Conservation (phyloP, 2,113 vertebrate genomes). For the Pontoporia blainvillei region DNA sequence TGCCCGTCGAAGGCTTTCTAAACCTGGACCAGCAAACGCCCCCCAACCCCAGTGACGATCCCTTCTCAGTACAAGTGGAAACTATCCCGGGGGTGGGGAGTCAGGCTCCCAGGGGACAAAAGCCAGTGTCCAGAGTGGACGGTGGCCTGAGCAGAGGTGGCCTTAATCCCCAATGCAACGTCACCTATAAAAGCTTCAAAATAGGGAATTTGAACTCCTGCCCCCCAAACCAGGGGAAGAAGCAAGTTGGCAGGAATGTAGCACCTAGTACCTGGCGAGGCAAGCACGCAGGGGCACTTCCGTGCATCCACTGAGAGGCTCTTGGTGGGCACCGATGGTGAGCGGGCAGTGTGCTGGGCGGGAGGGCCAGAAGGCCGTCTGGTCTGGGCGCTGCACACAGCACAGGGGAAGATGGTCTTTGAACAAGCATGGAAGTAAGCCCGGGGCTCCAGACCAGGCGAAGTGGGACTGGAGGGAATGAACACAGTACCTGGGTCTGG, state of each 20-base stretch:
- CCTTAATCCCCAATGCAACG: background rate
- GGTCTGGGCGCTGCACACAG: background rate
- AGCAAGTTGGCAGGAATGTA: background rate
- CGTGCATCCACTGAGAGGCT: background rate
- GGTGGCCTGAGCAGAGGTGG: background rate
- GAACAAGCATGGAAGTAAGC: background rate
- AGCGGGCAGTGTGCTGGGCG: background rate
- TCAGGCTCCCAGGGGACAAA: background rate
- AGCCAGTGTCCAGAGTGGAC: background rate
- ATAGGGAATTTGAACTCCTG: background rate
- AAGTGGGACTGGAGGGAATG: background rate
- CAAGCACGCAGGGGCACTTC: fast-evolving
- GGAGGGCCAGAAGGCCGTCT: background rate
- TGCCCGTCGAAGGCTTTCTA: background rate
- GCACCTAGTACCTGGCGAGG: too few species aligned
- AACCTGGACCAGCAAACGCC: background rate
- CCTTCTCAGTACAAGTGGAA: background rate
- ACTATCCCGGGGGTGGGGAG: background rate
- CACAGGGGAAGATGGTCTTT: background rate
- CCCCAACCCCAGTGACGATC: background rate
- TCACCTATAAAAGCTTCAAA: background rate
- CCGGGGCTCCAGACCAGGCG: background rate
- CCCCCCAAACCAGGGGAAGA: background rate
- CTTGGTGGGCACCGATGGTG: background rate
- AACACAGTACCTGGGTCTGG: background rate